Evolutionary conservation across 2,113 vertebrate genomes (phyloP).

Genomic region (Carlito syrichta): DNA sequence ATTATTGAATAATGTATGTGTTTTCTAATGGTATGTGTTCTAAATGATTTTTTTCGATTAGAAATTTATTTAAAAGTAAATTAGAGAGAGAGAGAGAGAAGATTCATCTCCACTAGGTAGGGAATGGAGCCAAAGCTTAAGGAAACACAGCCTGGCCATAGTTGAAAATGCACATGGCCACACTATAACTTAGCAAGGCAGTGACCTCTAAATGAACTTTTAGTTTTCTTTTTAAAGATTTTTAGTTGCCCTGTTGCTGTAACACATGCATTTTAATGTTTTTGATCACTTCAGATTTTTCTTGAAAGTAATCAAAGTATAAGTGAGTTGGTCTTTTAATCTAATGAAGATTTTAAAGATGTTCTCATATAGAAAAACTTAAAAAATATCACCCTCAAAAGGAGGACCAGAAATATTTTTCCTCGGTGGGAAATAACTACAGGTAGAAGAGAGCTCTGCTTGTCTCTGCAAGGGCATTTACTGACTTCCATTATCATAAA

Average conservation of each 20-base stretch:
- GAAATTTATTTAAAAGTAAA: too few species aligned
- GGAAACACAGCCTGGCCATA: too few species aligned
- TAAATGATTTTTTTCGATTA: too few species aligned
- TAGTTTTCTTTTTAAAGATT: background rate
- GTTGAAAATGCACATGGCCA: too few species aligned
- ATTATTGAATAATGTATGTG: too few species aligned
- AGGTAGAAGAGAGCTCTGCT: background rate
- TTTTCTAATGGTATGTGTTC: too few species aligned
- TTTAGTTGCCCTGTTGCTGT: background rate
- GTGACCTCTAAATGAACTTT: too few species aligned
- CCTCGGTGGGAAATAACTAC: background rate
- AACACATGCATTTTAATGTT: background rate
- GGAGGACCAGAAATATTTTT: too few species aligned
- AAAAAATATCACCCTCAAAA: slow-evolving; percentile 13
- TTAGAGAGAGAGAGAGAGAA: too few species aligned
- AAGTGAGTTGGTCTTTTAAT: background rate
- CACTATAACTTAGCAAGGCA: too few species aligned
- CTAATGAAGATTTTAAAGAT: background rate
- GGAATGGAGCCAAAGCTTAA: too few species aligned
- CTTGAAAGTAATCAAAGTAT: background rate
- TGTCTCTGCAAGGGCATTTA: slow-evolving; percentile 11
- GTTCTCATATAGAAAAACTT: background rate
- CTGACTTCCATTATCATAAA: background rate
- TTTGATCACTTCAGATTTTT: background rate
- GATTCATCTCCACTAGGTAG: too few species aligned